phyloP scores from a whole-genome alignment of 92 coral and sea anemone species.

The Micromussa lordhowensis region DNA sequence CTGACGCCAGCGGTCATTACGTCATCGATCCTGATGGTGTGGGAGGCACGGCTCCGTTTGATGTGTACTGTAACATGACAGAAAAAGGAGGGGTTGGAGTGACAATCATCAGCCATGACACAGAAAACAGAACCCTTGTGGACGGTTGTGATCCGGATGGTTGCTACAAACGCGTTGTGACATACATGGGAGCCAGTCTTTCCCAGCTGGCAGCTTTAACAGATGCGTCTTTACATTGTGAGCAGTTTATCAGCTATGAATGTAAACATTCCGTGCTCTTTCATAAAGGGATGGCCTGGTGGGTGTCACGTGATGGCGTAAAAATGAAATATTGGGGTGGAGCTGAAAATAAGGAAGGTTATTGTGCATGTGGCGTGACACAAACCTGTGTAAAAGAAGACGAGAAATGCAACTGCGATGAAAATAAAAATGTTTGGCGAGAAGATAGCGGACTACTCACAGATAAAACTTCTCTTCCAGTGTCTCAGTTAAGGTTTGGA shows the following conservation, averaged over 20 bases:
- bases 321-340: constrained; percentile 2
- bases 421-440: not conserved
- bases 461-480: not conserved
- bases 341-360: not conserved
- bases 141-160: not conserved
- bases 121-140: constrained; percentile 3
- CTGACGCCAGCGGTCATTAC: not conserved
- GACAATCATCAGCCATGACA: constrained; percentile 6
- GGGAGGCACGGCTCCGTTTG: not conserved
- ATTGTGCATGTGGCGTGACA: not conserved
- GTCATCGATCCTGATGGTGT: not conserved
- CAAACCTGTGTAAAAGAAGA: not conserved
- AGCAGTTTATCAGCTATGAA: constrained; percentile 3
- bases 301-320: constrained; percentile 6
- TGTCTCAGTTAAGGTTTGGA: not conserved
- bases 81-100: not conserved
- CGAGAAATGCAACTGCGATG: not conserved
- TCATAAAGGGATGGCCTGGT: not conserved
- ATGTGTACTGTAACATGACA: not conserved
- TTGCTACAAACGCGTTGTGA: not conserved
- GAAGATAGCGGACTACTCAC: not conserved
- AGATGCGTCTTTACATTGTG: not conserved
- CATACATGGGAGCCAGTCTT: not conserved
- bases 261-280: not conserved
- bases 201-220: not conserved